Evolutionary conservation across 1,140 invertebrate species (phyloP).

Genomic region (Trichogramma pretiosum): DNA sequence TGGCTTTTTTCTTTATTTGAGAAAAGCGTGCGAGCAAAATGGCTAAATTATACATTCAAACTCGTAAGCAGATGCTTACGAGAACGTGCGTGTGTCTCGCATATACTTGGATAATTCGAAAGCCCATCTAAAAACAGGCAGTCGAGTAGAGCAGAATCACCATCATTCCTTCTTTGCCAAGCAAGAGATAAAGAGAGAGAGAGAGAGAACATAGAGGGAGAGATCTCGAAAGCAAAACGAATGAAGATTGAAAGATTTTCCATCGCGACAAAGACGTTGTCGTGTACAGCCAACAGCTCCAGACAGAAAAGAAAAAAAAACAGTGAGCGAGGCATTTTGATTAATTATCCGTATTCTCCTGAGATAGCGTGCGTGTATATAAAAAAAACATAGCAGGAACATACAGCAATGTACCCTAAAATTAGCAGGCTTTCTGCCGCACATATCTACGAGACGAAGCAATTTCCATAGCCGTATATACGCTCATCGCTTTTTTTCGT

Average conservation of each 20-base stretch:
- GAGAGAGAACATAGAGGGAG: too few species aligned
- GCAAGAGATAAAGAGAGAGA: not conserved
- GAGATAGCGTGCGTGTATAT: too few species aligned
- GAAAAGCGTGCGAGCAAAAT: not conserved
- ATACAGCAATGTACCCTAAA: conserved; percentile 6
- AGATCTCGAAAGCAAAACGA: conserved; percentile 5
- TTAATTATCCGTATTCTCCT: conserved; percentile 14
- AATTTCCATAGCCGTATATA: too few species aligned
- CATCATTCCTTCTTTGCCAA: too few species aligned
- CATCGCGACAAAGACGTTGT: conserved; percentile 9
- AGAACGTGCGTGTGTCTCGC: too few species aligned
- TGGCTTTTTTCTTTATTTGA: too few species aligned
- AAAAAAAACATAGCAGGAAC: too few species aligned
- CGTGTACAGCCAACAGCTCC: not conserved
- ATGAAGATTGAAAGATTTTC: conserved; percentile 16
- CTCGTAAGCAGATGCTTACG: conserved; percentile 8
- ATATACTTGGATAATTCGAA: too few species aligned
- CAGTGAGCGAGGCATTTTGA: conserved; percentile 9
- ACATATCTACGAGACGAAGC: conserved; percentile 19
- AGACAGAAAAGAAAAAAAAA: conserved; percentile 6
- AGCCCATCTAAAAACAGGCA: too few species aligned
- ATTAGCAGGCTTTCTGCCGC: conserved; percentile 16
- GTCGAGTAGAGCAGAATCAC: too few species aligned
- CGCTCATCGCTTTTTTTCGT: conserved; percentile 21
- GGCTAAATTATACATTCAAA: conserved; percentile 10